A percentile compares a stretch with the other conserved stretches of the same genome.
Evolutionary conservation across 2,113 vertebrate genomes (phyloP).

Genomic region (Podarcis raffonei): DNA sequence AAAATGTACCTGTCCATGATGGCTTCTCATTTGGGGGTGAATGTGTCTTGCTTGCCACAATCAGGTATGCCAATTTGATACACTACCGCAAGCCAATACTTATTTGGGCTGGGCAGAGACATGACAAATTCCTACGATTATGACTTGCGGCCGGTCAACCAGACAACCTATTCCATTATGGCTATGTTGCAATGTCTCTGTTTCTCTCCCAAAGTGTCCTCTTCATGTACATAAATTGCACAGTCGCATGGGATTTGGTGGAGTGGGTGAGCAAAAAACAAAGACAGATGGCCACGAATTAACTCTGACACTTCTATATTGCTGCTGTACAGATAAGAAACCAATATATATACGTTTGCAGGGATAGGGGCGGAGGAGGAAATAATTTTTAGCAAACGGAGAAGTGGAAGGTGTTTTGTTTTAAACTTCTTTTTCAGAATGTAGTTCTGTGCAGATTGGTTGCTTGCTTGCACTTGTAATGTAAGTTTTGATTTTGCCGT

Average conservation of each 20-base stretch:
- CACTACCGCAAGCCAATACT: neutral
- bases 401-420: neutral
- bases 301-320: slow-evolving; percentile 12
- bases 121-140: neutral
- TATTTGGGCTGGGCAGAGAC: neutral
- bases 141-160: neutral
- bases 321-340: slow-evolving; percentile 1
- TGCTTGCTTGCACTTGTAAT: neutral
- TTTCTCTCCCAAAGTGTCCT: slow-evolving; percentile 16
- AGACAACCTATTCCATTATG: neutral
- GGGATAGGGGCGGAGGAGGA: neutral
- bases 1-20: neutral
- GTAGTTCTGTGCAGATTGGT: neutral
- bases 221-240: slow-evolving; percentile 2
- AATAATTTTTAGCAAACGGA: neutral
- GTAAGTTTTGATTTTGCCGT: neutral
- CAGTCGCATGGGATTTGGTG: neutral
- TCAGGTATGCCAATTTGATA: neutral
- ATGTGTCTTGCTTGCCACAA: neutral
- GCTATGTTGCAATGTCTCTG: neutral
- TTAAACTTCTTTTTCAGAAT: neutral
- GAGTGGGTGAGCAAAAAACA: neutral
- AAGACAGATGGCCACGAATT: slow-evolving; percentile 25
- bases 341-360: neutral
- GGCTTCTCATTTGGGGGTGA: neutral